Evolutionary conservation across 2,888 invertebrate genomes (phyloP).

Genomic region (Tipula unca): DNA sequence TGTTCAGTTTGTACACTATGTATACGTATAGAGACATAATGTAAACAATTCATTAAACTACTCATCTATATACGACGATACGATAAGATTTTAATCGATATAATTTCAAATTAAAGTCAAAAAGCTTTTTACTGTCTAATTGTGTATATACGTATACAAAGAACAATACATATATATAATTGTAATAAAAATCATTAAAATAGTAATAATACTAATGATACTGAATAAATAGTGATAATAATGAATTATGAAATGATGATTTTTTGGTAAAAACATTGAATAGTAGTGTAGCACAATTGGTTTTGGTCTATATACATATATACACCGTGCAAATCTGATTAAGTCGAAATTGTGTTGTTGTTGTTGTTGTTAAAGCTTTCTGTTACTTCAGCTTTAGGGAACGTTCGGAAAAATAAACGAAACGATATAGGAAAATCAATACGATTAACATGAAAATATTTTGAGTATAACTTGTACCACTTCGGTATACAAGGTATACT

Average conservation of each 20-base stretch:
- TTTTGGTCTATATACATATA: not conserved
- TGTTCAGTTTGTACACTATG: not conserved
- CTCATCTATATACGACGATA: not conserved
- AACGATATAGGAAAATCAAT: not conserved
- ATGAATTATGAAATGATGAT: not conserved
- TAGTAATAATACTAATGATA: not conserved
- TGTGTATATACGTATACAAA: not conserved
- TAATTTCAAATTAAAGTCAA: not conserved
- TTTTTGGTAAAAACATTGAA: not conserved
- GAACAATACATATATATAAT: not conserved
- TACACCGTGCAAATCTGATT: not conserved
- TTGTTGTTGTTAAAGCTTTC: too few species aligned
- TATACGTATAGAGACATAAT: not conserved
- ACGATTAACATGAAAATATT: not conserved
- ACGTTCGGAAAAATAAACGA: not conserved
- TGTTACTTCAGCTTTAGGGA: not conserved
- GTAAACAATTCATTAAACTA: not conserved
- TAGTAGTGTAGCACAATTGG: not conserved
- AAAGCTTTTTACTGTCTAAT: not conserved
- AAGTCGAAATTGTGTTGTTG: not conserved
- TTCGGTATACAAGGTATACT: not conserved
- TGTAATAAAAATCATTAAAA: not conserved
- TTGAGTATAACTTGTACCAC: not conserved
- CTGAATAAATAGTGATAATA: not conserved
- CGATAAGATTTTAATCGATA: slow-evolving; percentile 1